Evolutionary conservation across 2,113 vertebrate species (phyloP).

Genomic region (Xenotilapia caudafasciata): DNA sequence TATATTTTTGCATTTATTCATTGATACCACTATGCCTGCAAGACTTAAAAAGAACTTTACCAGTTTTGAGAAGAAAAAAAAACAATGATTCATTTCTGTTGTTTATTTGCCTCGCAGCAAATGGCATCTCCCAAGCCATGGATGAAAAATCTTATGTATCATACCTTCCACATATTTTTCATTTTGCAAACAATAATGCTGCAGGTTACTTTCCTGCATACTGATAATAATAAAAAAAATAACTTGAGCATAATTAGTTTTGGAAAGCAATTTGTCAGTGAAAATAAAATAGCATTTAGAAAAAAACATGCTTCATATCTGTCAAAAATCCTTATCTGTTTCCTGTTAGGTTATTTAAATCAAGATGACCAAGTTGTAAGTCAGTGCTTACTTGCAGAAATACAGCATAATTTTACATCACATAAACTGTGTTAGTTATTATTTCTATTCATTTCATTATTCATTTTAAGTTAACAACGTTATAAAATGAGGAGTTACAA

Average conservation of each 20-base stretch:
- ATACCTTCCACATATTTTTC: not conserved
- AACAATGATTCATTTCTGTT: not conserved
- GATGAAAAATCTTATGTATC: not conserved
- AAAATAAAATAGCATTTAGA: not conserved
- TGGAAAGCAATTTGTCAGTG: not conserved
- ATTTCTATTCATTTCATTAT: not conserved
- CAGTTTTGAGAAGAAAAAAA: not conserved
- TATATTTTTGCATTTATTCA: not conserved
- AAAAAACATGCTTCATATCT: not conserved
- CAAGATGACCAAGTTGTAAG: not conserved
- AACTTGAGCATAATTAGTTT: not conserved
- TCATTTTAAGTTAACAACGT: not conserved
- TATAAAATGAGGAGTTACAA: not conserved
- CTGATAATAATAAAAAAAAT: not conserved
- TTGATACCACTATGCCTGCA: not conserved
- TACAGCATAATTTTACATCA: not conserved
- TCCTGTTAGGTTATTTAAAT: not conserved
- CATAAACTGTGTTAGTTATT: not conserved
- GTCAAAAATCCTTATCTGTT: not conserved
- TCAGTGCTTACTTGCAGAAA: not conserved
- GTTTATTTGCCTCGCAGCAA: constrained; percentile 13
- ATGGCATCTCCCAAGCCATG: not conserved
- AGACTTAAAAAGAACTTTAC: not conserved
- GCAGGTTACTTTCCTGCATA: not conserved
- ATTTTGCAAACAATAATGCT: not conserved